Conservation (phyloP, 2,888 invertebrate genomes). For the Cantharis lateralis region DNA sequence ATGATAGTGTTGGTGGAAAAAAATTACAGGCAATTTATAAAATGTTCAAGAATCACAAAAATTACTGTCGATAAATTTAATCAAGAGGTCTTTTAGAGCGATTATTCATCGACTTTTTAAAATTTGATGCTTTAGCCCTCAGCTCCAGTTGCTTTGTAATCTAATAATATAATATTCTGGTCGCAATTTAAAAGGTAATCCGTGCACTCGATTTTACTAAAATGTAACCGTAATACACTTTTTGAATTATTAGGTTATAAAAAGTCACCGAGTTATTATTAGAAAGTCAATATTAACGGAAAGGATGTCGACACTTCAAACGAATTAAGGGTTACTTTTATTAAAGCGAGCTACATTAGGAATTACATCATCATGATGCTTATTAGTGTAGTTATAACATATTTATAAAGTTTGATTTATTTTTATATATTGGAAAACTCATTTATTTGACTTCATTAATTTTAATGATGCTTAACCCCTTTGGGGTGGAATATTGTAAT, state of each 20-base stretch:
- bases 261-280: not conserved
- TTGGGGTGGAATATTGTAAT: no score
- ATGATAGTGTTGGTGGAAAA: not conserved
- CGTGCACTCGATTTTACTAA: not conserved
- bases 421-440: not conserved
- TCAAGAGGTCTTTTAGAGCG: not conserved
- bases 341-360: not conserved
- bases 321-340: not conserved
- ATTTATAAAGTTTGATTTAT: not conserved
- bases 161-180: not conserved
- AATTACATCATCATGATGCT: not conserved
- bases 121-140: not conserved
- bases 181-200: not conserved
- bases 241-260: not conserved
- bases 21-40: not conserved
- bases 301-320: not conserved
- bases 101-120: not conserved
- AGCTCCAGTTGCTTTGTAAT: not conserved
- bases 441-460: not conserved
- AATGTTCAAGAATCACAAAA: not conserved
- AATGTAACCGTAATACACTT: not conserved
- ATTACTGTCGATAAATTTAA: not conserved
- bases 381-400: not conserved
- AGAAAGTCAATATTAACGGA: not conserved
- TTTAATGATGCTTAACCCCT: not conserved